Conservation (phyloP, 2,888 invertebrate species). For the Drosophila vallismaia region DNA sequence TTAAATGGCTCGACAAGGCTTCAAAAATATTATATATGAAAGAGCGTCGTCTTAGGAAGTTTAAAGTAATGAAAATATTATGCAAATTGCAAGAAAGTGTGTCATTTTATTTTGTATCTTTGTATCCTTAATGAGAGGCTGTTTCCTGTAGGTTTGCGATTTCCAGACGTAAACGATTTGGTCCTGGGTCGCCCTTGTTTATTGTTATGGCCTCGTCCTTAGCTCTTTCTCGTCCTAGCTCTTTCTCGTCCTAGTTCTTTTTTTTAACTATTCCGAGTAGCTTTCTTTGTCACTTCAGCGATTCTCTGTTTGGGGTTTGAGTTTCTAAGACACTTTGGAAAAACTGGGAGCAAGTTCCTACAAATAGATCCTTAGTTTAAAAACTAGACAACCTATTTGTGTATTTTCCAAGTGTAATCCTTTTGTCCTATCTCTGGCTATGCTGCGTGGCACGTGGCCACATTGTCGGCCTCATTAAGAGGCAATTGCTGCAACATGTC, state of each 20-base stretch:
- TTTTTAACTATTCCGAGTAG: slow-evolving; percentile 2
- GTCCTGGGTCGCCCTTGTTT: slow-evolving; percentile 46
- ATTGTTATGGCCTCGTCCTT: slow-evolving; percentile 46
- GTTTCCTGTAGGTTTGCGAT: slow-evolving; percentile 4
- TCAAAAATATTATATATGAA: slow-evolving; percentile 9
- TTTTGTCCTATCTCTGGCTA: slow-evolving; percentile 22
- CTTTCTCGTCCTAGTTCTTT: no score
- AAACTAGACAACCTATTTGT: no score
- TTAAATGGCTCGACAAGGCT: neutral
- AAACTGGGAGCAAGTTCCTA: neutral
- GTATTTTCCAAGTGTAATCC: slow-evolving; percentile 4
- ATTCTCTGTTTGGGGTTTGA: slow-evolving; percentile 10
- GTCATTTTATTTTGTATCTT: slow-evolving; percentile 40
- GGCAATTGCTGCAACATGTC: slow-evolving; percentile 62
- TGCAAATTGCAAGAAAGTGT: slow-evolving; percentile 27
- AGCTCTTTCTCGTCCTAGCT: no score
- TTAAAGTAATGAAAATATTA: slow-evolving; percentile 19
- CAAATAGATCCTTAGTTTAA: no score
- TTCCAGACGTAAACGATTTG: slow-evolving; percentile 39
- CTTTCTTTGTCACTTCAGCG: slow-evolving; percentile 52
- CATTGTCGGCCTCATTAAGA: slow-evolving; percentile 60
- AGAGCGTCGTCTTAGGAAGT: slow-evolving; percentile 4
- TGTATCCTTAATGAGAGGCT: slow-evolving; percentile 21
- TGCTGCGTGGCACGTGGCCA: slow-evolving; percentile 49
- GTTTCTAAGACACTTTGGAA: slow-evolving; percentile 1